A percentile compares a stretch with the other conserved stretches of the same genome.
Evolutionary conservation across 2,113 vertebrate species (phyloP).

Genomic region (Chaetops frenatus): DNA sequence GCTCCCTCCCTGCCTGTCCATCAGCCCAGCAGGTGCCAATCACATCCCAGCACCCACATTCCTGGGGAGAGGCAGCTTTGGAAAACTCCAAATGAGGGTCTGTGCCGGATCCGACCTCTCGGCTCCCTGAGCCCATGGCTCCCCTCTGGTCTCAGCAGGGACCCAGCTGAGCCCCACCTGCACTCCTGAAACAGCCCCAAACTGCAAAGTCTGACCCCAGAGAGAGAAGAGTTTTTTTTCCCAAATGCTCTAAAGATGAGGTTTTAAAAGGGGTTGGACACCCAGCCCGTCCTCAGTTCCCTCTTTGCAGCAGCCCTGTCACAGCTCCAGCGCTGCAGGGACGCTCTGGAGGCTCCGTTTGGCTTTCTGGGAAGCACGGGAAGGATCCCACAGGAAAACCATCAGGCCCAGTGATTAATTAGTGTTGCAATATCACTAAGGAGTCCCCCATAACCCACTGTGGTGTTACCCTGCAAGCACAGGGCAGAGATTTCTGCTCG

Average conservation of each 20-base stretch:
- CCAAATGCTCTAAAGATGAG: not conserved
- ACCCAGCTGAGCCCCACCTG: not conserved
- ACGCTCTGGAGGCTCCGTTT: not conserved
- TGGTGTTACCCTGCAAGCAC: not conserved
- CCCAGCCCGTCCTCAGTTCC: not conserved
- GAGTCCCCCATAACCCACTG: not conserved
- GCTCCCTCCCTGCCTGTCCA: not conserved
- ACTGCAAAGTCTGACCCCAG: too few relatives aligned
- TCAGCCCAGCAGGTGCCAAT: not conserved
- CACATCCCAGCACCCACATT: not conserved
- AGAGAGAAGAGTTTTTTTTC: not conserved
- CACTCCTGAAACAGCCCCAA: not conserved
- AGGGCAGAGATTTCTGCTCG: not conserved
- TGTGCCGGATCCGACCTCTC: rapidly evolving
- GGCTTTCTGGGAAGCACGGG: not conserved
- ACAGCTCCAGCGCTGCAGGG: not conserved
- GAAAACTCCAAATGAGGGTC: not conserved
- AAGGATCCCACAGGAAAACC: not conserved
- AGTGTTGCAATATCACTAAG: rapidly evolving
- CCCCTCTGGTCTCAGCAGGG: not conserved
- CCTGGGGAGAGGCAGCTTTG: not conserved
- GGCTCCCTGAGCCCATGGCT: not conserved
- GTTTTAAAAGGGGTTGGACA: not conserved
- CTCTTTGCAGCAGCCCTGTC: not conserved
- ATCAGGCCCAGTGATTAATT: not conserved